phyloP scores from a whole-genome alignment of 2,888 invertebrate genomes.

The Marronus borbonicus region DNA sequence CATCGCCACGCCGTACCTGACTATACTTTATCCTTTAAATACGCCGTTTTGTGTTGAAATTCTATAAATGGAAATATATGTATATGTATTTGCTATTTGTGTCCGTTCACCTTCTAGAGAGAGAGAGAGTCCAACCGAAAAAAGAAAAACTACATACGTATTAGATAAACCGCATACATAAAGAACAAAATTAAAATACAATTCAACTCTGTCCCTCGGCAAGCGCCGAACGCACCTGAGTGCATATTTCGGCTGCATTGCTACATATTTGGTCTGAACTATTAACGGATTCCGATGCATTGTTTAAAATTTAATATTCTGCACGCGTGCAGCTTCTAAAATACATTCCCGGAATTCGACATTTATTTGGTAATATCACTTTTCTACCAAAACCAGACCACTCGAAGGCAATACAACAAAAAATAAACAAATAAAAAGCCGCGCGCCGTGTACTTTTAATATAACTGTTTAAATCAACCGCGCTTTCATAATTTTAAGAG shows the following conservation, averaged over 20 bases:
- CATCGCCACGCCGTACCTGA: not conserved
- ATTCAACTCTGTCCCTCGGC: constrained; percentile 57
- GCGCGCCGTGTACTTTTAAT: constrained; percentile 33
- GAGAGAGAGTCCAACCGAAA: constrained; percentile 33
- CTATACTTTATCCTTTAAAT: constrained; percentile 10
- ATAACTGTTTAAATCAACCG: constrained; percentile 45
- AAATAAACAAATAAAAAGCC: constrained; percentile 42
- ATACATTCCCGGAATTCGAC: constrained; percentile 63
- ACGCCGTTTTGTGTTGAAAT: constrained; percentile 29
- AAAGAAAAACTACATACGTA: constrained; percentile 47
- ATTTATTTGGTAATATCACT: constrained; percentile 56
- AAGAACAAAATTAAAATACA: constrained; percentile 58
- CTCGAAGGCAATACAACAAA: constrained; percentile 39
- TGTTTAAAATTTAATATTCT: constrained; percentile 70
- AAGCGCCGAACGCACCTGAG: constrained; percentile 59
- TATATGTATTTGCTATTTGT: constrained; percentile 50
- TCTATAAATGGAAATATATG: constrained; percentile 27
- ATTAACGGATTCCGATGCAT: constrained; percentile 71
- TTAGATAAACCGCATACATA: constrained; percentile 52
- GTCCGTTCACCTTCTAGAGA: constrained; percentile 51
- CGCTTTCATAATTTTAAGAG: constrained; percentile 32
- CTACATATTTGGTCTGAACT: constrained; percentile 68
- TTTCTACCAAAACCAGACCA: constrained; percentile 52
- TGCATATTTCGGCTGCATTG: constrained; percentile 61
- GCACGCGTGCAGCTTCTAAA: constrained; percentile 66